These are phyloP conservation scores for Diadophis punctatus DNA, from an alignment of 2,113 vertebrate species.

Conservation along the genomic window DNA sequence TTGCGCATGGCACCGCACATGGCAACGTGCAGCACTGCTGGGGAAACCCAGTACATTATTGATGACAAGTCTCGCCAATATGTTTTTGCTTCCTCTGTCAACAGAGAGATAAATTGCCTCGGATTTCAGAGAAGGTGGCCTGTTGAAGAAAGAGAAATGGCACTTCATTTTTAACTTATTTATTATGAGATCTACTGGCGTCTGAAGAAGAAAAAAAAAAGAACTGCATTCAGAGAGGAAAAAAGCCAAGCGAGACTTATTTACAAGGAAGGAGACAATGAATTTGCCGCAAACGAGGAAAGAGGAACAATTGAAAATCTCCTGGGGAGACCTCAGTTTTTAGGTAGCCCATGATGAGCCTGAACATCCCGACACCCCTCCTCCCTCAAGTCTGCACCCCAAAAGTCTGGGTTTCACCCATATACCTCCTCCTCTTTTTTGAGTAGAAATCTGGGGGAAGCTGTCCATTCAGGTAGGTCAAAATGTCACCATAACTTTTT, in stretches of 20 bases:
- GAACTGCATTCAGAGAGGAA: background rate
- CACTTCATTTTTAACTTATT: constrained; percentile 41
- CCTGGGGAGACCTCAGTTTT: background rate
- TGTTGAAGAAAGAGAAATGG: constrained; percentile 19
- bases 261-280: background rate
- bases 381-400: background rate
- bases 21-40: background rate
- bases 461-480: background rate
- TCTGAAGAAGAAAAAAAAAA: background rate
- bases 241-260: background rate
- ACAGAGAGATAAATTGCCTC: constrained; percentile 41
- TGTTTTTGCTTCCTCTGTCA: constrained; percentile 41
- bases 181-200: constrained; percentile 20
- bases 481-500: background rate
- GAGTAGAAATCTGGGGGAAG: background rate
- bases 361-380: background rate
- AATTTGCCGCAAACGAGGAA: background rate
- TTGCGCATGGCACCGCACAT: background rate
- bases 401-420: background rate
- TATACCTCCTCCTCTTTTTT: background rate
- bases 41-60: constrained; percentile 21
- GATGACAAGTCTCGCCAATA: constrained; percentile 20
- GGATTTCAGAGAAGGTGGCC: constrained; percentile 36
- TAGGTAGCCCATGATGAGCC: background rate
- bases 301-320: background rate